Conservation (phyloP, 1,140 invertebrate genomes). For the Vanessa tameamea region DNA sequence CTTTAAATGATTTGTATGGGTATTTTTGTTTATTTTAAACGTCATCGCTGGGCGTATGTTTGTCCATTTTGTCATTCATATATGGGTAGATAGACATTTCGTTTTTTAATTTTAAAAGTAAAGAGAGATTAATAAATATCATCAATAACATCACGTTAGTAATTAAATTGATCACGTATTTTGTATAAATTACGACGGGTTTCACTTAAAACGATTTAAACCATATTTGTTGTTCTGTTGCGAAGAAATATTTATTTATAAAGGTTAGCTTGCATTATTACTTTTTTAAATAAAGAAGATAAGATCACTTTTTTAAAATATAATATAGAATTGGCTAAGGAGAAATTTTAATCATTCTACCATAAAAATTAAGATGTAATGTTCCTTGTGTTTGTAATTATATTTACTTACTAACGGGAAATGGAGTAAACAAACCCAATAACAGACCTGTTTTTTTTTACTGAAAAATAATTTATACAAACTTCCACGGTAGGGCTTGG, state of each 20-base stretch:
- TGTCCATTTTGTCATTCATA: slow-evolving; percentile 21
- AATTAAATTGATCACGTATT: slow-evolving; percentile 33
- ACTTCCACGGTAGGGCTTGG: too few species aligned
- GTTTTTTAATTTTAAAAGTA: background rate
- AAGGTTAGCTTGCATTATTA: background rate
- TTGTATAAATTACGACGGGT: background rate
- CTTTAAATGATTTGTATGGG: too few species aligned
- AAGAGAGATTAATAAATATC: slow-evolving; percentile 30
- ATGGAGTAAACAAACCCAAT: too few species aligned
- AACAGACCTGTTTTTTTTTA: too few species aligned
- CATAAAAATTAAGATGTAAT: too few species aligned
- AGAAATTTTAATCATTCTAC: too few species aligned
- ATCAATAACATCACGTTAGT: slow-evolving; percentile 37
- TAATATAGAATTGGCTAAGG: too few species aligned
- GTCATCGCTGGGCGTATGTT: background rate
- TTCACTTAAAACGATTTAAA: slow-evolving; percentile 21
- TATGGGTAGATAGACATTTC: slow-evolving; percentile 8
- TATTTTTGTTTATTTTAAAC: background rate
- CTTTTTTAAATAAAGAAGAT: too few species aligned
- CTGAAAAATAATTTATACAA: too few species aligned
- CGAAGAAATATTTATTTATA: background rate
- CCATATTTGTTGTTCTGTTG: slow-evolving; percentile 25
- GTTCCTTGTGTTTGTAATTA: too few species aligned
- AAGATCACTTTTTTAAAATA: too few species aligned
- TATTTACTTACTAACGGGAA: too few species aligned